Evolutionary conservation across 2,797 vertebrate genomes (phyloP), one percentile per base, ranked within the genome.

Genomic region (Podarcis lilfordi): DNA sequence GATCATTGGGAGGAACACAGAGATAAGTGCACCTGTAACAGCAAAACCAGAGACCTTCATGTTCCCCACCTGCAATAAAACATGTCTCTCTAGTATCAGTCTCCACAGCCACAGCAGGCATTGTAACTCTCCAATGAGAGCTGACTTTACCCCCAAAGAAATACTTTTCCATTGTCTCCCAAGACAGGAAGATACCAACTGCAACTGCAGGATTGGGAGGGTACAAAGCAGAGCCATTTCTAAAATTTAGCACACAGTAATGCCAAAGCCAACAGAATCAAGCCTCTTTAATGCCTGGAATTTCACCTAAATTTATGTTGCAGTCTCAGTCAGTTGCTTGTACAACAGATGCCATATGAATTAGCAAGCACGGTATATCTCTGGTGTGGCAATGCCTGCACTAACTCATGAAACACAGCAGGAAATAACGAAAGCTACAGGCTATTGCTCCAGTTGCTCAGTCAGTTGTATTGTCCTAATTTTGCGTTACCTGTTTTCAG

Each of bases 231-330:
- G 76, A 0, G 72, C 8, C 71, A 91, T 86, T 88, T 88, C 17
- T 90, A 89, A 92, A 89, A 76, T 50, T 79, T 29, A 43, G 64
- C 61, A 86, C 69, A 50, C 68, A 86, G 77, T 55, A 21, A 78
- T 84, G 68, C 0, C 0, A 50, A 88, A 86, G 75, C 80, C 66
- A 21, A 7, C 35, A 91, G 84, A 86, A 55, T 55, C 50, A 66
- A 77, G 9, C 80, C n/a, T 1, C 59, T 93, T 91, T 82, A 72
- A 85, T 59, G 64, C 80, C 55, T 3, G 66, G n/a, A 0, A 5
- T 91, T 95, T 88, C 82, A 84, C 86, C 29, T 55, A 89, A 94
- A 91, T 91, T 88, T 5, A 86, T 29, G 74, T 88, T 91, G 85
- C 82, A 17, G 15, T 35, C 25, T 7, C 88, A 84, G 21, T 4